Percentiles rank a stretch among this genome's conserved stretches.
Evolutionary conservation across 2,113 vertebrate species (phyloP).

Genomic region (Prionailurus viverrinus): DNA sequence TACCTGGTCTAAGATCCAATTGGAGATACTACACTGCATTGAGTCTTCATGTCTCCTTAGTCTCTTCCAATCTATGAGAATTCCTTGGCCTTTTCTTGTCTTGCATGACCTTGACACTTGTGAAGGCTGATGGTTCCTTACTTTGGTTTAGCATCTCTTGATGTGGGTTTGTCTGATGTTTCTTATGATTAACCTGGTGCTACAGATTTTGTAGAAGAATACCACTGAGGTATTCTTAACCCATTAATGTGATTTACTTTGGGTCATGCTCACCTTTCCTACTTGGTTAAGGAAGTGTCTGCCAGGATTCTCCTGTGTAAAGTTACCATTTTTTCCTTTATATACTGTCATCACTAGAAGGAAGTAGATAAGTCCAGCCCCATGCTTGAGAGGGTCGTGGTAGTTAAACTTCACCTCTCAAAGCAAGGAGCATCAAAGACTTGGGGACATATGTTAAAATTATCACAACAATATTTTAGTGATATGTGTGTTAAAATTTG

Average conservation of each 20-base stretch:
- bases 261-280: neutral
- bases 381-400: neutral
- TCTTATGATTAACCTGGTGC: neutral
- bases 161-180: neutral
- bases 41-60: neutral
- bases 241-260: neutral
- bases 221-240: neutral
- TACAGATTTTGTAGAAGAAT: neutral
- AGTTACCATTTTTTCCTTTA: neutral
- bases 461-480: neutral
- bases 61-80: neutral
- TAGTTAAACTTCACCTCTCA: neutral
- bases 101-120: neutral
- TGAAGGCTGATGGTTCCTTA: neutral
- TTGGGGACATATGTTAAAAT: neutral
- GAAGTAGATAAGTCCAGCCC: neutral
- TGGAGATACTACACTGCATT: accelerated
- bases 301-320: neutral
- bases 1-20: neutral
- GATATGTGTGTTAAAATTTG: neutral
- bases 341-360: neutral
- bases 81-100: neutral
- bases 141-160: neutral
- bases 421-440: neutral
- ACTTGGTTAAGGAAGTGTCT: neutral